Percentiles rank a stretch among this genome's conserved stretches.
Evolutionary conservation across 2,113 vertebrate species (phyloP).

Genomic region (Laticauda laticaudata): DNA sequence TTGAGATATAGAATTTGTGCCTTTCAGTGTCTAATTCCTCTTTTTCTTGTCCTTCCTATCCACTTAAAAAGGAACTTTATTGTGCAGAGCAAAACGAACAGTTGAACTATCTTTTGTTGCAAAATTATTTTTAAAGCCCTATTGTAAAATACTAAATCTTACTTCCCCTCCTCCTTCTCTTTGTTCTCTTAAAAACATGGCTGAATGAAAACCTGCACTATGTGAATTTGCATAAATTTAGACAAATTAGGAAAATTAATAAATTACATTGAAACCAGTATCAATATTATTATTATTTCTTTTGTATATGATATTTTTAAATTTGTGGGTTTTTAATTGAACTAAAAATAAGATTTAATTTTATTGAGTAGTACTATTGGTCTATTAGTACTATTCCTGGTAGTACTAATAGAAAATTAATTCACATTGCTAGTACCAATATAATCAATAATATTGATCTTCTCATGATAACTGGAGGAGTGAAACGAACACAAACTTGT

Average conservation of each 20-base stretch:
- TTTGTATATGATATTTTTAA: constrained; percentile 53
- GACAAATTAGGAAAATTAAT: constrained; percentile 62
- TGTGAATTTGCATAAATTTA: constrained; percentile 69
- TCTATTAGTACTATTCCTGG: background rate
- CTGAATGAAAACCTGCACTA: constrained; percentile 62
- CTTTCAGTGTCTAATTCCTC: constrained; percentile 56
- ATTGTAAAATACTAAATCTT: constrained; percentile 19
- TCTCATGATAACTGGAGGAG: constrained; percentile 40
- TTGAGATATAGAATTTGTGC: constrained; percentile 57
- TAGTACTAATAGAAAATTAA: background rate
- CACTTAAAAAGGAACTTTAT: constrained; percentile 57
- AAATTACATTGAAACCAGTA: constrained; percentile 46
- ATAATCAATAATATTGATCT: constrained; percentile 56
- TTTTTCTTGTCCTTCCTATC: constrained; percentile 2
- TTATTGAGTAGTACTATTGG: constrained; percentile 30
- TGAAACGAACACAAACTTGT: constrained; percentile 52
- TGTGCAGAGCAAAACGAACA: constrained; percentile 59
- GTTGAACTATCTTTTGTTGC: constrained; percentile 53
- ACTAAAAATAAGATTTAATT: constrained; percentile 27
- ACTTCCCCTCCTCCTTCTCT: constrained; percentile 30
- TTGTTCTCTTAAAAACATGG: constrained; percentile 60
- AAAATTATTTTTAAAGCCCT: constrained; percentile 15
- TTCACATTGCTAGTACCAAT: background rate
- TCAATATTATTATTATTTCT: constrained; percentile 36
- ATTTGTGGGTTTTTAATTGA: constrained; percentile 40